Percentiles rank a stretch among this genome's conserved stretches.
Conservation (phyloP, 2,113 vertebrate species). For the Engystomops pustulosus region DNA sequence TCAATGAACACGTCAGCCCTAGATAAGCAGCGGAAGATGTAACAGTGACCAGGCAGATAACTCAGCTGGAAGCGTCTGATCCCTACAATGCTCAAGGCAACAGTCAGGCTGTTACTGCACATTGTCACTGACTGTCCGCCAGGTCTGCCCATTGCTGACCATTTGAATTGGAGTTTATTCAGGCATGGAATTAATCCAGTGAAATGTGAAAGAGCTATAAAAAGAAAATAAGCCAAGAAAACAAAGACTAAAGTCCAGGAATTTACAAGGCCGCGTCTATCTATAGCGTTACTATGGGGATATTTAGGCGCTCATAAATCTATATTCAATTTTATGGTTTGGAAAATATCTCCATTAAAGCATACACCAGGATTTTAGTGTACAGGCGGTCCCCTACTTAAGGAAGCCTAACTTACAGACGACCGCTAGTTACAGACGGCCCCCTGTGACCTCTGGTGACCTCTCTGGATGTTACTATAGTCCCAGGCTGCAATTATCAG, state of each 20-base stretch:
- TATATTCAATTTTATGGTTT: not conserved
- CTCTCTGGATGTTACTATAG: no score
- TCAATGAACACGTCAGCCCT: not conserved
- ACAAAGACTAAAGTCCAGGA: not conserved
- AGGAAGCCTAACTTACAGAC: no score
- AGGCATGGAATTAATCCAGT: not conserved
- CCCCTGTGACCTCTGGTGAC: no score
- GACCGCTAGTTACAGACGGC: no score
- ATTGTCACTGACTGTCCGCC: not conserved
- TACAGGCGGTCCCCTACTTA: no score
- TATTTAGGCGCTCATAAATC: not conserved
- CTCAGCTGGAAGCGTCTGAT: not conserved
- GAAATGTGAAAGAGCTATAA: not conserved
- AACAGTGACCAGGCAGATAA: not conserved
- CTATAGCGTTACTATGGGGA: not conserved
- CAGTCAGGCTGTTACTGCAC: not conserved
- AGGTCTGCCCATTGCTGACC: not conserved
- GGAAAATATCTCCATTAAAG: not conserved
- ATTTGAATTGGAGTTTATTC: not conserved
- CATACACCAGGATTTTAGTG: no score
- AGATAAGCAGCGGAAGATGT: not conserved
- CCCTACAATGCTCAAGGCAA: not conserved
- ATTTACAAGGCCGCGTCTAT: not conserved
- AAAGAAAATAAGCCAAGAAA: not conserved
- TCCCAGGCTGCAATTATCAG: no score